Percentiles rank a stretch among this genome's conserved stretches.
Conservation (phyloP, 2,797 vertebrate genomes). For the Carapus acus region DNA sequence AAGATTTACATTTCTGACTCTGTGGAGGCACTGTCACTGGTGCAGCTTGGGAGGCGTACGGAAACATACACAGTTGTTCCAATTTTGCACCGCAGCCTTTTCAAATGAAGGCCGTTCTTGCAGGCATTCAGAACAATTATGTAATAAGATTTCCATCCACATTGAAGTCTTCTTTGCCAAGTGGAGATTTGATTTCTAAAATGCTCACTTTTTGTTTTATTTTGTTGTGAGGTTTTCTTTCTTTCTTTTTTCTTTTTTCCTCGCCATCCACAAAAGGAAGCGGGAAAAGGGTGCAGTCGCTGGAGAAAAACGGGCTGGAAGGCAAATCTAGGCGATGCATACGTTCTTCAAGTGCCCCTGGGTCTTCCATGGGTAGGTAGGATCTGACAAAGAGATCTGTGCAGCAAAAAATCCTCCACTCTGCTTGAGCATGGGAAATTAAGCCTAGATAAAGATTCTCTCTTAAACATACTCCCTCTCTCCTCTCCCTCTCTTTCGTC, state of each 20-base stretch:
- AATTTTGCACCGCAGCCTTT: slow-evolving; percentile 43
- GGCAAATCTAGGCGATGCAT: slow-evolving; percentile 77
- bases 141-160: slow-evolving; percentile 65
- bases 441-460: slow-evolving; percentile 96
- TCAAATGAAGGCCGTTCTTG: slow-evolving; percentile 23
- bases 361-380: slow-evolving; percentile 77
- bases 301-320: slow-evolving; percentile 73
- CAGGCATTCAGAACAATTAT: slow-evolving; percentile 63
- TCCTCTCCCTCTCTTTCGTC: slow-evolving; percentile 67
- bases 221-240: too few species aligned
- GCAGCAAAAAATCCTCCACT: slow-evolving; percentile 77
- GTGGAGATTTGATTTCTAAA: slow-evolving; percentile 79
- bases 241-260: too few species aligned
- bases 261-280: slow-evolving; percentile 73
- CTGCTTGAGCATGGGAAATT: slow-evolving; percentile 89
- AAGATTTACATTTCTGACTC: slow-evolving; percentile 2
- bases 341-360: slow-evolving; percentile 77
- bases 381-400: slow-evolving; percentile 84
- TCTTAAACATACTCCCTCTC: slow-evolving; percentile 85
- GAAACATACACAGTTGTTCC: slow-evolving; percentile 8
- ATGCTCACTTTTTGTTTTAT: slow-evolving; percentile 66
- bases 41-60: slow-evolving; percentile 7
- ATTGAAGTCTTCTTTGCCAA: slow-evolving; percentile 71
- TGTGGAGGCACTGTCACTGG: slow-evolving; percentile 27
- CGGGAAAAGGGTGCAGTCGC: slow-evolving; percentile 64